Evolutionary conservation across 2,797 vertebrate species (phyloP).

Genomic region (Urocyon cinereoargenteus): DNA sequence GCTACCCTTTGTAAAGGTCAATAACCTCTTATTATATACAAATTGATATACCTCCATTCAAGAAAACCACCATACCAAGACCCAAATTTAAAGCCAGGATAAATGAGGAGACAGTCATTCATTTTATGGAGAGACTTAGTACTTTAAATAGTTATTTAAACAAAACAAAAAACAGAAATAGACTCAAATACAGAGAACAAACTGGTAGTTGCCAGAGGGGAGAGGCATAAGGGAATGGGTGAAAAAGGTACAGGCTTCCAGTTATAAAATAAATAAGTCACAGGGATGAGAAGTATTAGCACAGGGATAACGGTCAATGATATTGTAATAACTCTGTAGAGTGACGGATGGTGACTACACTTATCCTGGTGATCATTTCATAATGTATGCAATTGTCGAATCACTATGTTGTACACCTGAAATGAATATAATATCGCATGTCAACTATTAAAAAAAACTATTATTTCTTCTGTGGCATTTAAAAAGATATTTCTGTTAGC

Average conservation of each 20-base stretch:
- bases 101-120: background rate
- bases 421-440: background rate
- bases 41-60: background rate
- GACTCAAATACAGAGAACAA: background rate
- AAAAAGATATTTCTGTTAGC: slow-evolving; percentile 23
- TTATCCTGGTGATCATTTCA: background rate
- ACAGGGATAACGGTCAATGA: background rate
- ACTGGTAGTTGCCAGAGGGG: background rate
- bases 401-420: background rate
- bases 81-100: background rate
- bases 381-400: background rate
- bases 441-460: background rate
- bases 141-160: background rate
- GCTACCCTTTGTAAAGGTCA: background rate
- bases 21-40: background rate
- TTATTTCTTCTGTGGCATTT: slow-evolving; percentile 20
- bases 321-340: background rate
- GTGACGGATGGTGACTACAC: background rate
- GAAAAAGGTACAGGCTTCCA: background rate
- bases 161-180: background rate
- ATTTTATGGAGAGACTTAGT: background rate
- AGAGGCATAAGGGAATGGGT: background rate
- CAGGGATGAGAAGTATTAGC: background rate
- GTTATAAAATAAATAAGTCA: background rate
- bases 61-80: background rate